Base-by-base conservation (phyloP, 1,140 invertebrate genomes). In the Drosophila takahashii region DNA sequence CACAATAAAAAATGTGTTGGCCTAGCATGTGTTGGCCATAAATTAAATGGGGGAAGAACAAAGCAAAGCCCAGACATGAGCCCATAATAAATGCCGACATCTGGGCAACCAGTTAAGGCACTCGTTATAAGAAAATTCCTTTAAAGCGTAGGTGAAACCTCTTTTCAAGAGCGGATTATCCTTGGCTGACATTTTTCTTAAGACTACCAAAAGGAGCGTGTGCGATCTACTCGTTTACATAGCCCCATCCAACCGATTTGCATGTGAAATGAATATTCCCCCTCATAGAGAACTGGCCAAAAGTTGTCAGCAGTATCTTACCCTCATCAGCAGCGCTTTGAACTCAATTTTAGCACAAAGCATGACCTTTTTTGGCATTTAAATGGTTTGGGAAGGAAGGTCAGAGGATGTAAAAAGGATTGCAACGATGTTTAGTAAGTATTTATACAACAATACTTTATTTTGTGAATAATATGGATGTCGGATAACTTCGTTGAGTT, bases 271-370 rank as follows among this genome's bases (percentile, higher is more conserved):
- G 51, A 57, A 41, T 41, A 58, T 60, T 51, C 5, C 13, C n/a
- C 47, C 8, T 15, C 15, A 27, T 16, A 50, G 27, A 11, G 42
- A 18, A 13, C 16, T 48, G 53, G 53, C 26, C 54, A 59, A 36
- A 34, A 51, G 45, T 42, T 87, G 79, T 83, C 70, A 64, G 41
- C 73, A 60, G 67, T 72, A 60, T 48, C 77, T 79, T 72, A 87
- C 75, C 83, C 76, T 73, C 59, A 83, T 87, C 83, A 87, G 53
- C 60, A 27, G 45, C 32, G 45, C 53, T 79, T 45, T 64, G 59
- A 78, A 78, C 76, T 73, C 66, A 57, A 57, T 70, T 70, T 48
- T 22, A 37, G 13, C n/a, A 39, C 37, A 59, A 74, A 48, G 44
- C 62, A 34, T 61, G 75, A 86, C 83, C 81, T 86, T 81, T 83